A percentile compares a stretch with the other conserved stretches of the same genome.
Evolutionary conservation across 2,113 vertebrate species (phyloP).

Genomic region (Pygoscelis adeliae): DNA sequence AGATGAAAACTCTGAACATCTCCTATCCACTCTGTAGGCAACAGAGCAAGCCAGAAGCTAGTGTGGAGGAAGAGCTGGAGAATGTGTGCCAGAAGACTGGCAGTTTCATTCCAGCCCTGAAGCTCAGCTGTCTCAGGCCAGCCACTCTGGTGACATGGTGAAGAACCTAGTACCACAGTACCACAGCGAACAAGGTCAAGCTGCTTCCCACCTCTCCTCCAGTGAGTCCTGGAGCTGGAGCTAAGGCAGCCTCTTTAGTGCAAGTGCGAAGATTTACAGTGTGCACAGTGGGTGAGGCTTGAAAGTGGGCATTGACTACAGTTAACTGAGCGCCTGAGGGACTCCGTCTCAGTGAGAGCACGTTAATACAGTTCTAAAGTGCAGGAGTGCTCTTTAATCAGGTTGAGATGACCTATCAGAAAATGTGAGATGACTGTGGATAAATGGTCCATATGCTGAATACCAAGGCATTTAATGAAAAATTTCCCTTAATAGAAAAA

Average conservation of each 20-base stretch:
- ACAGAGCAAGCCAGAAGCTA: not conserved
- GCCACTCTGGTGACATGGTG: not conserved
- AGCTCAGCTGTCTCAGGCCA: not conserved
- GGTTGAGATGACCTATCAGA: not conserved
- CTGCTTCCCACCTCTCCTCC: not conserved
- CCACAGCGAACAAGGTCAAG: not conserved
- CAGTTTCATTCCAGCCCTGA: not conserved
- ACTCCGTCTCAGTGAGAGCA: not conserved
- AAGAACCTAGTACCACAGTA: not conserved
- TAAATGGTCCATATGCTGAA: slow-evolving; percentile 13
- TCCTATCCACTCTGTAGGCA: not conserved
- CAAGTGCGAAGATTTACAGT: not conserved
- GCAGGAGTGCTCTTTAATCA: not conserved
- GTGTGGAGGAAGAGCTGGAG: not conserved
- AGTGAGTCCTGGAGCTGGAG: not conserved
- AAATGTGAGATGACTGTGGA: not conserved
- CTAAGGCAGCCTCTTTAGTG: not conserved
- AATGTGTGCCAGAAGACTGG: not conserved
- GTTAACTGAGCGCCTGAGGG: not conserved
- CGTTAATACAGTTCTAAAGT: not conserved
- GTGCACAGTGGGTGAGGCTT: not conserved
- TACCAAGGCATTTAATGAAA: slow-evolving; percentile 32
- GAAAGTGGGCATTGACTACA: not conserved
- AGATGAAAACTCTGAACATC: not conserved
- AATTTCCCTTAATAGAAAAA: slow-evolving; percentile 28